Evolutionary conservation across 2,888 invertebrate genomes (phyloP).

Genomic region (Drosophila infuscata): DNA sequence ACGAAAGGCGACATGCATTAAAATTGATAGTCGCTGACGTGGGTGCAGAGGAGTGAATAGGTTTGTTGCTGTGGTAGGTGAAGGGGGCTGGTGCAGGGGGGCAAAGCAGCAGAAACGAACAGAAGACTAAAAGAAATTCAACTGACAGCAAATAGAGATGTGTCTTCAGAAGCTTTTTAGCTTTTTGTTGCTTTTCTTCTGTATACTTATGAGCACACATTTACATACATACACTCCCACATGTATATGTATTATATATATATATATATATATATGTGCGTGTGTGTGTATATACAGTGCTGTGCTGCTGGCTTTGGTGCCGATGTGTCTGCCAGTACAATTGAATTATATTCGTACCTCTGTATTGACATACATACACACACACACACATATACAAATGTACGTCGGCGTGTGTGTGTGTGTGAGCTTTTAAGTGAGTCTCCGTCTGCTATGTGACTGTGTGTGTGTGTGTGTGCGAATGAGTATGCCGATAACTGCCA

Average conservation of each 20-base stretch:
- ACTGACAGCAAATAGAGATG: constrained; percentile 47
- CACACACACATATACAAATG: background rate
- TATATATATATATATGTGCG: background rate
- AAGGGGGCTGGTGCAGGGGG: background rate
- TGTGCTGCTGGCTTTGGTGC: constrained; percentile 43
- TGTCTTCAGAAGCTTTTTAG: constrained; percentile 44
- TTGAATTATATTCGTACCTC: constrained; percentile 43
- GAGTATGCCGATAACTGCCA: constrained; percentile 30
- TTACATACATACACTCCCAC: background rate
- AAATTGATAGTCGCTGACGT: constrained; percentile 55
- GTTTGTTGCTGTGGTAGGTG: no score
- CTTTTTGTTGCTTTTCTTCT: constrained; percentile 26
- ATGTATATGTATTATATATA: background rate
- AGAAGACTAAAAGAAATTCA: constrained; percentile 42
- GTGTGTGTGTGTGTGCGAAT: constrained; percentile 4
- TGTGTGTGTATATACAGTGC: background rate
- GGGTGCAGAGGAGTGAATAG: constrained; percentile 5
- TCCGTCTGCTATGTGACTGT: constrained; percentile 1
- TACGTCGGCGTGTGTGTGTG: background rate
- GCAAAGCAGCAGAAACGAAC: constrained; percentile 6
- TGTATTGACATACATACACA: background rate
- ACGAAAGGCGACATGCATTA: constrained; percentile 61
- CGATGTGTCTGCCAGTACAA: constrained; percentile 59
- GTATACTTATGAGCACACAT: constrained; percentile 3
- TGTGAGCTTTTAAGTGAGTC: constrained; percentile 9